phyloP scores from a whole-genome alignment of 2,113 vertebrate genomes.

The Ailuropoda melanoleuca region DNA sequence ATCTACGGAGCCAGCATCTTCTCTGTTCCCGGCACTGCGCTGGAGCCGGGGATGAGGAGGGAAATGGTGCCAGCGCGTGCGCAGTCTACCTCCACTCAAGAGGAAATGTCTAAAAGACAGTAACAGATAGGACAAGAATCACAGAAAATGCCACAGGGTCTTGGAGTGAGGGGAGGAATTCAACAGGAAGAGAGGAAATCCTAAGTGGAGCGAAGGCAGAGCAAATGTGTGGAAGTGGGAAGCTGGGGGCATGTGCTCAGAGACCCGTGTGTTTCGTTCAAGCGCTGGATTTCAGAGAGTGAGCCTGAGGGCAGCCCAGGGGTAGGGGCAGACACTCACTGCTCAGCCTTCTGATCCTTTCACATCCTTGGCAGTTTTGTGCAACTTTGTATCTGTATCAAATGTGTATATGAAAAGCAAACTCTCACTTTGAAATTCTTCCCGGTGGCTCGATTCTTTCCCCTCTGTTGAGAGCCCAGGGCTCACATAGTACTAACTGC shows the following conservation, averaged over 20 bases:
- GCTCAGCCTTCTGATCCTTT: background rate
- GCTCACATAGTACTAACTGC: background rate
- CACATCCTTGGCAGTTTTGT: background rate
- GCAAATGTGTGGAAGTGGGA: background rate
- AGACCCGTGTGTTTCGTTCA: background rate
- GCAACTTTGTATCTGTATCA: background rate
- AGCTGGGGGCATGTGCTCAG: background rate
- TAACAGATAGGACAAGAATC: background rate
- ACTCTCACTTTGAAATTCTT: slow-evolving; percentile 25
- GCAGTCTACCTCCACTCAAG: background rate
- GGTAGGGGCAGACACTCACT: background rate
- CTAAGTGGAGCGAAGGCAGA: no score
- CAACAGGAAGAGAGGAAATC: background rate
- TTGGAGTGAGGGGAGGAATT: background rate
- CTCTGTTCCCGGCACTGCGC: background rate
- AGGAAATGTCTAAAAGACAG: background rate
- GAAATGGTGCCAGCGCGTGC: no score
- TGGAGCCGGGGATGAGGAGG: background rate
- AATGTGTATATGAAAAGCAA: slow-evolving; percentile 2
- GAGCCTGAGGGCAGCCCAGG: background rate
- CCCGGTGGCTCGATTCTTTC: background rate
- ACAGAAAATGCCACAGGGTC: background rate
- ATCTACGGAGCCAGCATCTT: background rate
- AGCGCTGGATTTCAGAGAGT: background rate
- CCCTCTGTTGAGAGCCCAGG: background rate